phyloP scores from a whole-genome alignment of 2,113 vertebrate genomes.

The Calidris pugnax region DNA sequence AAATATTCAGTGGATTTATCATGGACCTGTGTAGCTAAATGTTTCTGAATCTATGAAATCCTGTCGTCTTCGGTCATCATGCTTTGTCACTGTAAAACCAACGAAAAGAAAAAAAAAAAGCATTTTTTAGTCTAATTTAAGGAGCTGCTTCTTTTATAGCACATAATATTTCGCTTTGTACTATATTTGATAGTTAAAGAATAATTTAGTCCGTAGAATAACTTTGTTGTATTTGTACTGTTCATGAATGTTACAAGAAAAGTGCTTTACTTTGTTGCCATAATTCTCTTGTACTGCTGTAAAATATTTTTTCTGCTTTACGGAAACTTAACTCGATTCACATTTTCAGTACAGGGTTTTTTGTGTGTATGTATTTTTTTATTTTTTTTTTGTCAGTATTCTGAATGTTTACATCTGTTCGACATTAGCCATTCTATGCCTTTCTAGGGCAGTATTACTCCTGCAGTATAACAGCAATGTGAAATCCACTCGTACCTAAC shows the following conservation, averaged over 20 bases:
- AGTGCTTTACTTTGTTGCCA: constrained; percentile 83
- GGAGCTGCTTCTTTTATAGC: constrained; percentile 85
- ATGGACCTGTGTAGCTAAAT: constrained; percentile 74
- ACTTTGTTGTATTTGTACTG: constrained; percentile 80
- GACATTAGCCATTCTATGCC: constrained; percentile 81
- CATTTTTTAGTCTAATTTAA: constrained; percentile 81
- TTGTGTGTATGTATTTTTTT: constrained; percentile 35
- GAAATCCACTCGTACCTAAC: constrained; percentile 72
- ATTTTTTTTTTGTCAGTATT: constrained; percentile 77
- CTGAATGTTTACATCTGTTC: constrained; percentile 85
- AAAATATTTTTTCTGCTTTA: constrained; percentile 74
- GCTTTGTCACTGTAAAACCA: constrained; percentile 77
- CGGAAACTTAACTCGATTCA: constrained; percentile 61
- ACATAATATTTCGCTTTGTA: constrained; percentile 82
- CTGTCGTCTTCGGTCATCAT: constrained; percentile 72
- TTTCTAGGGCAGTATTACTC: constrained; percentile 76
- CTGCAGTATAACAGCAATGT: constrained; percentile 76
- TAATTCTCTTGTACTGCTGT: constrained; percentile 80
- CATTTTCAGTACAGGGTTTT: constrained; percentile 71
- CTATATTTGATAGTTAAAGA: constrained; percentile 82
- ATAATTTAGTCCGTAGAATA: constrained; percentile 79
- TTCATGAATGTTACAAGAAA: constrained; percentile 81
- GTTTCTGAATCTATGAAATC: constrained; percentile 65
- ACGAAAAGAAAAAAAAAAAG: constrained; percentile 1
- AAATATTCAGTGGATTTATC: constrained; percentile 60